Conservation (phyloP, 2,888 invertebrate genomes). For the Rhagium mordax region DNA sequence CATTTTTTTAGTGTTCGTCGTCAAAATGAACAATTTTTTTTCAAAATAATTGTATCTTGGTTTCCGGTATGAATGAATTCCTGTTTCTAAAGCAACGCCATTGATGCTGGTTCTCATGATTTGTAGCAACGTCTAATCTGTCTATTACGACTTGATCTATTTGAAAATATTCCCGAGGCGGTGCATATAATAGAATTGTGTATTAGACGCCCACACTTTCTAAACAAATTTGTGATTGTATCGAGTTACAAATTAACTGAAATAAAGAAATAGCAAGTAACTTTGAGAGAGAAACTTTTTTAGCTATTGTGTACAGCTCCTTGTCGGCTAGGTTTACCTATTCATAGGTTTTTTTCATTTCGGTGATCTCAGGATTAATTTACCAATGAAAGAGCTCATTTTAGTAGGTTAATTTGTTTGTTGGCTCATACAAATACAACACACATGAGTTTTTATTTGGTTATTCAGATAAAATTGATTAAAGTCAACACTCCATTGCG, state of each 20-base stretch:
- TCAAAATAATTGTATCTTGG: no score
- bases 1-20: no score
- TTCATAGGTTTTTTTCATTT: not conserved
- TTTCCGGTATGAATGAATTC: no score
- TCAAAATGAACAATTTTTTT: no score
- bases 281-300: conserved; percentile 12
- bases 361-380: not conserved
- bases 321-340: not conserved
- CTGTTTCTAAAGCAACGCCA: not conserved
- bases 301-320: not conserved
- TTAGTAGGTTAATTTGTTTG: not conserved
- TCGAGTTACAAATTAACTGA: conserved; percentile 5
- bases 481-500: not conserved
- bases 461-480: not conserved
- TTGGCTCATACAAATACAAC: not conserved
- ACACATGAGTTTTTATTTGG: not conserved
- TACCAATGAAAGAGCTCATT: not conserved
- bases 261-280: not conserved
- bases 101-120: not conserved
- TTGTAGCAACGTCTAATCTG: not conserved
- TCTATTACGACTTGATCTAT: not conserved
- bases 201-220: conserved; percentile 22
- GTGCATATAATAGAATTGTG: conserved; percentile 10
- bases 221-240: conserved; percentile 21
- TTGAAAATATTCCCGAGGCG: conserved; percentile 9